These are phyloP conservation scores for Oncopeltus fasciatus DNA, from an alignment of 1,140 invertebrate genomes.

Conservation along the genomic window DNA sequence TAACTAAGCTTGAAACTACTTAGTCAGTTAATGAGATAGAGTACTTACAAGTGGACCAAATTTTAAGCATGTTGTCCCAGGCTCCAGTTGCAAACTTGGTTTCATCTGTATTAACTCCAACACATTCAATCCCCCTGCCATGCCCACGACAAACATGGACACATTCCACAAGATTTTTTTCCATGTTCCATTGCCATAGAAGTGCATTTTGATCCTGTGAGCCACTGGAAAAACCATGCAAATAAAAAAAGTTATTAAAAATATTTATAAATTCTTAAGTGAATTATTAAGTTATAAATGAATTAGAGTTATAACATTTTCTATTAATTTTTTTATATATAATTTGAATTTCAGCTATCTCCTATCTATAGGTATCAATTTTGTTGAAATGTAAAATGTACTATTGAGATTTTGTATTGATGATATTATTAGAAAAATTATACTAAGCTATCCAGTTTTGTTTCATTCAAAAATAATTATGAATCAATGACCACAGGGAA, in stretches of 20 bases:
- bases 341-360: too few relatives aligned
- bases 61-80: conserved; percentile 73
- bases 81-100: conserved; percentile 72
- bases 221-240: conserved; percentile 39
- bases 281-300: background rate
- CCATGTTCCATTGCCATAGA: conserved; percentile 77
- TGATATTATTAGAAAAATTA: too few relatives aligned
- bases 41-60: conserved; percentile 57
- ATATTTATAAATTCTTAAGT: background rate
- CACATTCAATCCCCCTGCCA: conserved; percentile 72
- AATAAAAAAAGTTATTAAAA: background rate
- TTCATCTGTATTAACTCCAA: conserved; percentile 50
- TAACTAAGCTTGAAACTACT: too few relatives aligned
- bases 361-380: too few relatives aligned
- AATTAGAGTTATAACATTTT: background rate
- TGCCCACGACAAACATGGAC: conserved; percentile 73
- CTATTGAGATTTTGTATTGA: too few relatives aligned
- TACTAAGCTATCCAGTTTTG: too few relatives aligned
- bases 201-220: conserved; percentile 87
- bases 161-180: conserved; percentile 61
- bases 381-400: too few relatives aligned
- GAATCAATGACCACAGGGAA: too few relatives aligned
- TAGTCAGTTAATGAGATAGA: too few relatives aligned
- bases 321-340: too few relatives aligned
- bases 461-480: too few relatives aligned